These are phyloP conservation scores for Limonius californicus DNA, from an alignment of 1,140 invertebrate genomes.

Conservation along the genomic window DNA sequence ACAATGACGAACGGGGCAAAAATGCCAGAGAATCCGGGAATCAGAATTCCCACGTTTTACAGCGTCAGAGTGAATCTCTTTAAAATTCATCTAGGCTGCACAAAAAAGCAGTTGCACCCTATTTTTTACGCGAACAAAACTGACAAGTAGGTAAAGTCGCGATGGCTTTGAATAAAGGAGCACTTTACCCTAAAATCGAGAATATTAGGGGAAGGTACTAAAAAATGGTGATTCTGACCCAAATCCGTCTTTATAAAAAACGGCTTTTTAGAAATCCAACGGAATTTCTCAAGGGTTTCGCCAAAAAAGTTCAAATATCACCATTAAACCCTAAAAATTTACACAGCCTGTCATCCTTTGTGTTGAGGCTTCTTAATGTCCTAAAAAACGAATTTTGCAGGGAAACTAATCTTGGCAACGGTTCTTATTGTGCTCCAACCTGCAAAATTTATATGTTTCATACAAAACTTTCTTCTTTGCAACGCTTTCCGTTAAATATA, in stretches of 20 bases:
- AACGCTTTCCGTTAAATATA: neutral
- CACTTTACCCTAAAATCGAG: slow-evolving; percentile 33
- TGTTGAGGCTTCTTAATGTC: slow-evolving; percentile 4
- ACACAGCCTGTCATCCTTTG: slow-evolving; percentile 11
- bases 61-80: neutral
- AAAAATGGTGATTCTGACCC: slow-evolving; percentile 32
- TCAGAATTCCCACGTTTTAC: slow-evolving; percentile 2
- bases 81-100: slow-evolving; percentile 10
- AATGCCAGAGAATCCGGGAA: neutral
- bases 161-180: slow-evolving; percentile 33
- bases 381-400: slow-evolving; percentile 6
- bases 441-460: too few relatives aligned
- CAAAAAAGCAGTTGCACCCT: slow-evolving; percentile 29
- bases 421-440: too few relatives aligned
- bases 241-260: slow-evolving; percentile 29
- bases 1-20: neutral
- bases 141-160: slow-evolving; percentile 37
- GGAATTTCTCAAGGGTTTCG: slow-evolving; percentile 33
- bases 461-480: too few relatives aligned
- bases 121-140: slow-evolving; percentile 34
- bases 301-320: slow-evolving; percentile 13
- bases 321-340: slow-evolving; percentile 21
- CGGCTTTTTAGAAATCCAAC: slow-evolving; percentile 30
- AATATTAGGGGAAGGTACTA: slow-evolving; percentile 5
- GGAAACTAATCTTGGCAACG: neutral